A percentile compares a stretch with the other conserved stretches of the same genome.
These are phyloP conservation scores for Mesocentrotus franciscanus DNA, from an alignment of 53 echinoderm and acorn worm genomes.

Conservation along the genomic window DNA sequence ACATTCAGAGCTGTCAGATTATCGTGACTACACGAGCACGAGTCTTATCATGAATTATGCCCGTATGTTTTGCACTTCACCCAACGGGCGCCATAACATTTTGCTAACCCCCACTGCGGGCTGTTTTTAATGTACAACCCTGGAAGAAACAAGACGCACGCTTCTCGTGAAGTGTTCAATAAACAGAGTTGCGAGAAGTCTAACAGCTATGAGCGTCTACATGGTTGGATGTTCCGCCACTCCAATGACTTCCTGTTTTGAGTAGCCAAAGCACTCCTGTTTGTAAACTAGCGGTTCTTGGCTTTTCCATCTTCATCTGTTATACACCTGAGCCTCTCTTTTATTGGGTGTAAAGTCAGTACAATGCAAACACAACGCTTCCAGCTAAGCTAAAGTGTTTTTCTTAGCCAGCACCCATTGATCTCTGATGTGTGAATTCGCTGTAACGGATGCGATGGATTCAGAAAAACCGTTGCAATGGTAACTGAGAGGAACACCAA, in stretches of 20 bases:
- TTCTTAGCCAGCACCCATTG: not conserved
- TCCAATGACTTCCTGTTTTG: not conserved
- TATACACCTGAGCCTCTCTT: not conserved
- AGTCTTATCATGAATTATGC: too few relatives aligned
- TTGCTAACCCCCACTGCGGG: too few relatives aligned
- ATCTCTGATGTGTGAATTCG: not conserved
- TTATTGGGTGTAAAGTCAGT: not conserved
- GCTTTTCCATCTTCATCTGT: not conserved
- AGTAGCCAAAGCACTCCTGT: not conserved
- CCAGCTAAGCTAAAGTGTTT: not conserved
- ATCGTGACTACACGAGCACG: too few relatives aligned
- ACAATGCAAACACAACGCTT: not conserved
- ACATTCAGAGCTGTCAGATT: too few relatives aligned
- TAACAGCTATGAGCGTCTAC: not conserved
- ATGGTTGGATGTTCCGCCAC: not conserved
- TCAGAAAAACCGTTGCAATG: not conserved
- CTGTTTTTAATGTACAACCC: not conserved
- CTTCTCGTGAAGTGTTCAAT: not conserved
- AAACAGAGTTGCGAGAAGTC: not conserved
- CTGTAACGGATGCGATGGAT: not conserved
- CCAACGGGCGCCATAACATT: too few relatives aligned
- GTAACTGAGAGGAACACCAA: not conserved
- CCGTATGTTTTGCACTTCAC: too few relatives aligned
- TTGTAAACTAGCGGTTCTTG: not conserved
- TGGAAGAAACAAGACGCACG: not conserved